A percentile compares a stretch with the other conserved stretches of the same genome.
These are phyloP conservation scores for Eonycteris spelaea DNA, from an alignment of 2,113 vertebrate genomes.

Conservation along the genomic window DNA sequence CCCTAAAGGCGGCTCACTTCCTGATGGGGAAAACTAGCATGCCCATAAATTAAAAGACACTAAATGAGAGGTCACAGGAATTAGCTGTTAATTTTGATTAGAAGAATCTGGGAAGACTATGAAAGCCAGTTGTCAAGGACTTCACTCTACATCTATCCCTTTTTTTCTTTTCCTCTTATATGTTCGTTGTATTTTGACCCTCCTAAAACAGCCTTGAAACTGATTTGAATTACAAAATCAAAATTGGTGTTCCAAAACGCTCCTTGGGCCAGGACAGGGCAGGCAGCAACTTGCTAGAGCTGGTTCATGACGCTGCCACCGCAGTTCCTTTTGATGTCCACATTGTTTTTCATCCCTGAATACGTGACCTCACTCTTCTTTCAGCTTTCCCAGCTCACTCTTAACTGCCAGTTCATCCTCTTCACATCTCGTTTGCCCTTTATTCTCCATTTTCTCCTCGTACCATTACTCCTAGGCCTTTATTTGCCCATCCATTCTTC, in stretches of 20 bases:
- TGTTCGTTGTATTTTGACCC: background rate
- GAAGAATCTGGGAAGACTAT: background rate
- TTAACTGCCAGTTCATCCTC: background rate
- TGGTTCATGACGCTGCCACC: background rate
- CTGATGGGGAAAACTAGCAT: background rate
- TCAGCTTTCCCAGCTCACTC: background rate
- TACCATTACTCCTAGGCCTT: background rate
- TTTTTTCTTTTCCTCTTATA: background rate
- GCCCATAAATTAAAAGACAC: background rate
- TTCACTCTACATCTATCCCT: background rate
- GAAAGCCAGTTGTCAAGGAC: background rate
- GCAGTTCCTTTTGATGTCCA: background rate
- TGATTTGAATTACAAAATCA: slow-evolving; percentile 20
- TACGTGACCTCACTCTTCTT: too few species aligned
- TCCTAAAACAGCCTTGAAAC: background rate
- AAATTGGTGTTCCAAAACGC: background rate
- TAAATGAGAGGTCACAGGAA: background rate
- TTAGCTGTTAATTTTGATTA: background rate
- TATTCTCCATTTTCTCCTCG: background rate
- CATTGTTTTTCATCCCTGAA: background rate
- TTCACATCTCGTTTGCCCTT: background rate
- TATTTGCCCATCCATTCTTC: background rate
- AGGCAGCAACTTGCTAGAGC: background rate
- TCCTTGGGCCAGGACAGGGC: background rate
- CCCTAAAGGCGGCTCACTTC: background rate